phyloP scores from a whole-genome alignment of 92 coral and sea anemone genomes.

The Porites lobata region DNA sequence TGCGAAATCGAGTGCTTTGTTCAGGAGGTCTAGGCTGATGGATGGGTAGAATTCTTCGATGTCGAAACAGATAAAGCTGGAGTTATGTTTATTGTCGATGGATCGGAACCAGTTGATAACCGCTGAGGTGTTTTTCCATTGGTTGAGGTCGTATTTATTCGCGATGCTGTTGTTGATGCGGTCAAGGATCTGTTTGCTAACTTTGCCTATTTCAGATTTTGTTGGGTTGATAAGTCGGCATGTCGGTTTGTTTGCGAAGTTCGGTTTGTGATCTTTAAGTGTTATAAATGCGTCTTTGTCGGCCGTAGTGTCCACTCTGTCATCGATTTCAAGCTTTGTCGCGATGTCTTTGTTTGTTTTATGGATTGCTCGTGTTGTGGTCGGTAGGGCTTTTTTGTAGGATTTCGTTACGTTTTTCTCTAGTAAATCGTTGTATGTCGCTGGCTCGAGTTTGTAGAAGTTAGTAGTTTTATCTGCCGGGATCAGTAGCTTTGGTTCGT shows the following conservation, averaged over 20 bases:
- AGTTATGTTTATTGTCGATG: not conserved
- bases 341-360: not conserved
- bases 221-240: not conserved
- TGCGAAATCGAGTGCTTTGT: slow-evolving; percentile 31
- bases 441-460: not conserved
- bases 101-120: not conserved
- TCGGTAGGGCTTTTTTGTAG: not conserved
- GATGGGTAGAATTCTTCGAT: not conserved
- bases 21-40: not conserved
- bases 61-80: not conserved
- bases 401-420: not conserved
- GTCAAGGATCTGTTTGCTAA: not conserved
- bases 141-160: not conserved
- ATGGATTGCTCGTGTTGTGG: not conserved
- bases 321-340: not conserved
- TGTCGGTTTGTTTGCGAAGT: not conserved
- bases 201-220: not conserved
- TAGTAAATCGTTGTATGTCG: not conserved
- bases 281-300: not conserved
- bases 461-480: not conserved
- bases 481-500: not conserved
- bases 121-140: not conserved
- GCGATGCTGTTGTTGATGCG: not conserved
- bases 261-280: no score
- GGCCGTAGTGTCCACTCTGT: no score